Percentiles rank a stretch among this genome's conserved stretches.
Conservation (phyloP, 2,888 invertebrate species). For the Diaprepes abbreviatus region DNA sequence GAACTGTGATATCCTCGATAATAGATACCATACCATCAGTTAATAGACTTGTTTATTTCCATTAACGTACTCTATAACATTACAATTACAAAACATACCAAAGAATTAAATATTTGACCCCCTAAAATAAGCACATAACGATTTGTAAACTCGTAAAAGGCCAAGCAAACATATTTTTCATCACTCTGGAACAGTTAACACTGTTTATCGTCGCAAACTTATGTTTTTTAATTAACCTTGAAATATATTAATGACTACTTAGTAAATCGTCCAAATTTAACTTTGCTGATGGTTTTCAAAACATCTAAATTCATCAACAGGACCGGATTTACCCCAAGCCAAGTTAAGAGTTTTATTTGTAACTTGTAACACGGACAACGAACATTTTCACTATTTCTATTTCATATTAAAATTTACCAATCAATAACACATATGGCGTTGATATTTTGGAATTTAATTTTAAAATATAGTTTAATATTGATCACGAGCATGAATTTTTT, state of each 20-base stretch:
- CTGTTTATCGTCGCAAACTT: conserved; percentile 11
- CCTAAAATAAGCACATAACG: background rate
- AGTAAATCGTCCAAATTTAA: conserved; percentile 1
- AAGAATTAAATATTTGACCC: background rate
- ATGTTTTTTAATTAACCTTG: conserved; percentile 15
- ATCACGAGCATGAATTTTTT: no score
- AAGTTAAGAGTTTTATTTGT: no score
- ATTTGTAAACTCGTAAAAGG: background rate
- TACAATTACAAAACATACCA: background rate
- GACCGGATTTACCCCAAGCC: no score
- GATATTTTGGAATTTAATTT: no score
- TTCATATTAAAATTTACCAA: no score
- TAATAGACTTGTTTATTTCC: no score
- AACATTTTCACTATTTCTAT: no score
- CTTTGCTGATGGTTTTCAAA: background rate
- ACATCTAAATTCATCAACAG: background rate
- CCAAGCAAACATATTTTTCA: conserved; percentile 3
- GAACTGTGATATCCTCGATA: no score
- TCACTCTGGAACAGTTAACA: background rate
- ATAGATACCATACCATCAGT: no score
- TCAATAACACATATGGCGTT: no score
- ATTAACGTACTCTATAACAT: background rate
- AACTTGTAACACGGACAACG: no score
- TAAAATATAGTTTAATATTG: no score
- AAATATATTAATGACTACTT: conserved; percentile 15